Conservation (phyloP, 2,797 vertebrate species). For the Apodemus agrarius region DNA sequence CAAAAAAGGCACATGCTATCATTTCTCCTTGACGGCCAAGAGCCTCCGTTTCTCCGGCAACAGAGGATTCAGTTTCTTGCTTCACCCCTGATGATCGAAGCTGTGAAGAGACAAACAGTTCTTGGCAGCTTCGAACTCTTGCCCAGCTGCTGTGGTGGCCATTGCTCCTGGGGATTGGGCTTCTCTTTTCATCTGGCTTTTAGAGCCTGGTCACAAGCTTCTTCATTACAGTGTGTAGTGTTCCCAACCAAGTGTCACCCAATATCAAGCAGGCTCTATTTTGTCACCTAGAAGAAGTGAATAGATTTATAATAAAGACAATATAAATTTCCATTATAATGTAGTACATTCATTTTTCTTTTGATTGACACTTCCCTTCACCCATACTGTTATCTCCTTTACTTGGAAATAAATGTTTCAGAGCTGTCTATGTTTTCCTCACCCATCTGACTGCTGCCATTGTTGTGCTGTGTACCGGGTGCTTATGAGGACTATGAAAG, state of each 20-base stretch:
- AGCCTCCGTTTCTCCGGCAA: not conserved
- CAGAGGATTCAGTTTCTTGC: not conserved
- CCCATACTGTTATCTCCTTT: not conserved
- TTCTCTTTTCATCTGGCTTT: slow-evolving; percentile 89
- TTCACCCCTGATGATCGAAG: slow-evolving; percentile 84
- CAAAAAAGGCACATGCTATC: not conserved
- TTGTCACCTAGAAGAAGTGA: slow-evolving; percentile 84
- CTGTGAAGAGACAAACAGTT: slow-evolving; percentile 92
- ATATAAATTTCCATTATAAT: not conserved
- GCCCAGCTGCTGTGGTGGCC: slow-evolving; percentile 91
- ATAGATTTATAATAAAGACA: slow-evolving; percentile 74
- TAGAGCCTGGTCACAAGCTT: slow-evolving; percentile 91
- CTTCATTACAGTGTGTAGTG: slow-evolving; percentile 86
- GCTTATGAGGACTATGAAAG: not conserved
- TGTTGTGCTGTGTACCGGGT: slow-evolving; percentile 47
- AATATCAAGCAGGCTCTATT: slow-evolving; percentile 91
- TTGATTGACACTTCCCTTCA: not conserved
- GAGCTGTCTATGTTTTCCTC: not conserved
- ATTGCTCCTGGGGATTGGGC: slow-evolving; percentile 79
- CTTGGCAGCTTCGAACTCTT: slow-evolving; percentile 94
- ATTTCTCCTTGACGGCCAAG: not conserved
- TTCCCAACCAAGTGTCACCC: slow-evolving; percentile 91
- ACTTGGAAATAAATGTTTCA: not conserved
- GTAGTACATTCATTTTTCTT: not conserved
- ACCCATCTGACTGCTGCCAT: not conserved